phyloP scores from a whole-genome alignment of 2,888 invertebrate genomes.

The Lordiphosa fenestrarum region DNA sequence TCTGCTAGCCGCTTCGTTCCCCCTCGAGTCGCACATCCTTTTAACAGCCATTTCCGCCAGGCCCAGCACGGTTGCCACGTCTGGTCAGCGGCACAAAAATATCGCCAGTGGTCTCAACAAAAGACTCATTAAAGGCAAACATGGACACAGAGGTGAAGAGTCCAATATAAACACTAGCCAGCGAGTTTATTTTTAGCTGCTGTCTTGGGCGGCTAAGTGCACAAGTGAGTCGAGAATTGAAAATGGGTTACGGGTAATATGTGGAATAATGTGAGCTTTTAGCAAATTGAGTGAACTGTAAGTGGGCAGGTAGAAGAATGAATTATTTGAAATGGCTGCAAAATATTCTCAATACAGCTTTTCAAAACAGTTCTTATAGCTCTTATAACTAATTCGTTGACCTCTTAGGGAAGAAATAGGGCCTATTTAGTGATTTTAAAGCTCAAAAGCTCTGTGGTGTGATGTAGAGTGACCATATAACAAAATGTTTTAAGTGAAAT shows the following conservation, averaged over 20 bases:
- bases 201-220: conserved; percentile 37
- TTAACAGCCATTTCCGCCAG: conserved; percentile 65
- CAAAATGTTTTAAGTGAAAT: too few relatives aligned
- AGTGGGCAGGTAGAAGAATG: not conserved
- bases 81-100: conserved; percentile 46
- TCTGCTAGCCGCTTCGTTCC: conserved; percentile 1
- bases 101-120: conserved; percentile 34
- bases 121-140: conserved; percentile 63
- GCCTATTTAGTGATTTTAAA: too few relatives aligned
- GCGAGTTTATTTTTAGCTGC: conserved; percentile 54
- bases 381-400: too few relatives aligned
- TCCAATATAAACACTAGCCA: conserved; percentile 46
- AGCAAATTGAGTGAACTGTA: conserved; percentile 18
- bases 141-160: conserved; percentile 26
- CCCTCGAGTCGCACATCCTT: conserved; percentile 46
- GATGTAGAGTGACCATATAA: too few relatives aligned
- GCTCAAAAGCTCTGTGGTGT: too few relatives aligned
- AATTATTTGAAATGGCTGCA: too few relatives aligned
- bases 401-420: too few relatives aligned
- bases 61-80: conserved; percentile 44
- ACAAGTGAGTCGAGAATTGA: conserved; percentile 22
- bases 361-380: too few relatives aligned
- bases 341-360: too few relatives aligned
- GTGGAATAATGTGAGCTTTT: conserved; percentile 48
- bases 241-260: conserved; percentile 63